phyloP scores from a whole-genome alignment of 2,113 vertebrate genomes.

The Melanotaenia duboulayi region DNA sequence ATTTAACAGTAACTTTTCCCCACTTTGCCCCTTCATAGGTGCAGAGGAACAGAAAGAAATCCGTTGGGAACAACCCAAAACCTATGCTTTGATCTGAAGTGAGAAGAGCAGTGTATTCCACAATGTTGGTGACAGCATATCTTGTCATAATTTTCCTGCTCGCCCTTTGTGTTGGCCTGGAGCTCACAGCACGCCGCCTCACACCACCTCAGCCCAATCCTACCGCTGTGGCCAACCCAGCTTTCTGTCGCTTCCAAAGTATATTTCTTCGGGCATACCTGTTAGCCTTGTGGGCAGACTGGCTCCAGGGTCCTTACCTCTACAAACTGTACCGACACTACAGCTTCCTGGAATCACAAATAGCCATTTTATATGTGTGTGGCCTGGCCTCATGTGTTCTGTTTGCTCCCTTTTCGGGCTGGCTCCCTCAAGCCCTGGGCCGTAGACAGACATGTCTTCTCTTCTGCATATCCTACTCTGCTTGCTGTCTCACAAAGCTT shows the following conservation, averaged over 20 bases:
- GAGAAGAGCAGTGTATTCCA: slow-evolving; percentile 21
- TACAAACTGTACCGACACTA: slow-evolving; percentile 96
- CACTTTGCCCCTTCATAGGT: slow-evolving; percentile 35
- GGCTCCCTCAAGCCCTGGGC: slow-evolving; percentile 87
- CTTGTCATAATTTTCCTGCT: slow-evolving; percentile 84
- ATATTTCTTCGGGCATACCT: slow-evolving; percentile 90
- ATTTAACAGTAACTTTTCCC: no score
- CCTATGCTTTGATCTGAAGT: slow-evolving; percentile 40
- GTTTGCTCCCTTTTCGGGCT: slow-evolving; percentile 87
- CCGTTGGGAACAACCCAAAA: neutral
- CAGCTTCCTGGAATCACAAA: slow-evolving; percentile 93
- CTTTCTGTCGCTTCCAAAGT: slow-evolving; percentile 87
- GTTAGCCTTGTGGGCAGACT: slow-evolving; percentile 91
- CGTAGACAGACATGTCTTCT: slow-evolving; percentile 89
- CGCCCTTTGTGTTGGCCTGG: slow-evolving; percentile 84
- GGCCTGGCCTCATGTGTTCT: slow-evolving; percentile 90
- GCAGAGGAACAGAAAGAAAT: slow-evolving; percentile 17
- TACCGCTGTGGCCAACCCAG: slow-evolving; percentile 85
- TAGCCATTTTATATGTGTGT: slow-evolving; percentile 93
- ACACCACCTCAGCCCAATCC: slow-evolving; percentile 64
- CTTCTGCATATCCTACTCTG: slow-evolving; percentile 88
- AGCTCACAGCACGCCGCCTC: slow-evolving; percentile 86
- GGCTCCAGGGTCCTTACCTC: slow-evolving; percentile 94
- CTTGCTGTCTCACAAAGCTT: slow-evolving; percentile 91
- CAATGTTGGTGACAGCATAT: slow-evolving; percentile 90